Base-by-base conservation (phyloP, 2,797 vertebrate species). In the Bradypus variegatus region DNA sequence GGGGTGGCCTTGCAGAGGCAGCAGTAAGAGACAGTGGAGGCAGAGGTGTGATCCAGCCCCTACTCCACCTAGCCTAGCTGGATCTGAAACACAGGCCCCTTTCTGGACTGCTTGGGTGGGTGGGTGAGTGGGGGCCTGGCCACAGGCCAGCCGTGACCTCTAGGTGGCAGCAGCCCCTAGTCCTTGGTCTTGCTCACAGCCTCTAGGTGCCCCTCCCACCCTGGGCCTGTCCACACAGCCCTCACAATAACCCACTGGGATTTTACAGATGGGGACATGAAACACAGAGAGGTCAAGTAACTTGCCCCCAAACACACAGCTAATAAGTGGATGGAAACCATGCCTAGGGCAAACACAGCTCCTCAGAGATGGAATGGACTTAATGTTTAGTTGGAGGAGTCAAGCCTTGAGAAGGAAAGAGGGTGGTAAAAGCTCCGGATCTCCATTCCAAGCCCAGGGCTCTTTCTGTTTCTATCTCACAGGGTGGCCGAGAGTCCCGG, bases 101-200 rank as follows among this genome's bases (percentile, higher is more conserved):
- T 33, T 31, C 31, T 11, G 48, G 48, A 77, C 18, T 15, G 6
- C 38, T 53, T 36, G 45, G 84, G 14, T 14, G 6, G 33, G 86
- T 23, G 33, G 29, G 36, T 79, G 67, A n/a, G n/a, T 45, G 23
- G 15, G 27, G 65, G 50, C 60, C 95, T 91, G 90, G 93, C 94
- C 25, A 0, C 67, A 67, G 89, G 94, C 93, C 94, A 96, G 90
- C 73, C 41, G n/a, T 93, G 84, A 91, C 96, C 96, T 96, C 94
- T 96, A 96, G 96, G 94, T 95, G 96, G 96, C 96, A 96, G 95
- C 88, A 96, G 91, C 81, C 85, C 87, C 92, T 53, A 88, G 78
- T 76, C 72, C 84, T 86, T 88, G 82, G 58, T 86, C 41, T 88
- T 10, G 38, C 75, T 92, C 69, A 36, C 27, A 3, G 77, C 33